A percentile compares a stretch with the other conserved stretches of the same genome.
These are phyloP conservation scores for Drosophila dives DNA, from an alignment of 2,888 invertebrate genomes.

Conservation along the genomic window DNA sequence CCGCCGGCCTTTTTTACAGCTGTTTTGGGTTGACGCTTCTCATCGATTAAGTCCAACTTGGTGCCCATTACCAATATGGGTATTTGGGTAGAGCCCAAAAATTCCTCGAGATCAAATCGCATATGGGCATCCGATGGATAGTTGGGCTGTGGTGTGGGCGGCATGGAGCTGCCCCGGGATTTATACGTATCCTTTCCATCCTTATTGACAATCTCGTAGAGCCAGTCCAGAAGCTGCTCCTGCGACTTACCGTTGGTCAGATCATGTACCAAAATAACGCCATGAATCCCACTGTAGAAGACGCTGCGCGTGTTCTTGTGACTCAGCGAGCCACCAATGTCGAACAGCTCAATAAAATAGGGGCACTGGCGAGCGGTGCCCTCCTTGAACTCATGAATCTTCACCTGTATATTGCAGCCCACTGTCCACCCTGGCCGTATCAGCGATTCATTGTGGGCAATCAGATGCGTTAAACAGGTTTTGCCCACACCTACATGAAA, in stretches of 20 bases:
- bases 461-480: conserved; percentile 96
- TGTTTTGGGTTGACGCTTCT: conserved; percentile 87
- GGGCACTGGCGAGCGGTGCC: conserved; percentile 96
- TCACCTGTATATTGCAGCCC: conserved; percentile 97
- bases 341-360: conserved; percentile 98
- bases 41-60: conserved; percentile 94
- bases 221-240: conserved; percentile 96
- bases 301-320: conserved; percentile 97
- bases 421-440: conserved; percentile 97
- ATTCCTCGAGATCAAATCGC: conserved; percentile 92
- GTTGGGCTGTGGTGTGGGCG: conserved; percentile 37
- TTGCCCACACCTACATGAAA: conserved; percentile 94
- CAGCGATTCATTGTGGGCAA: conserved; percentile 94
- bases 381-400: conserved; percentile 97
- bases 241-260: conserved; percentile 98
- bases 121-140: conserved; percentile 38
- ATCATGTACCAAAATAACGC: conserved; percentile 98
- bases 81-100: conserved; percentile 93
- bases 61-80: conserved; percentile 98
- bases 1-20: conserved; percentile 82
- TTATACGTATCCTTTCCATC: conserved; percentile 86
- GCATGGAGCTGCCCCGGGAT: conserved; percentile 36
- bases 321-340: conserved; percentile 97
- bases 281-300: conserved; percentile 97
- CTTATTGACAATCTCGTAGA: conserved; percentile 94